Evolutionary conservation across 2,797 vertebrate species (phyloP).

Genomic region (Zalophus californianus): DNA sequence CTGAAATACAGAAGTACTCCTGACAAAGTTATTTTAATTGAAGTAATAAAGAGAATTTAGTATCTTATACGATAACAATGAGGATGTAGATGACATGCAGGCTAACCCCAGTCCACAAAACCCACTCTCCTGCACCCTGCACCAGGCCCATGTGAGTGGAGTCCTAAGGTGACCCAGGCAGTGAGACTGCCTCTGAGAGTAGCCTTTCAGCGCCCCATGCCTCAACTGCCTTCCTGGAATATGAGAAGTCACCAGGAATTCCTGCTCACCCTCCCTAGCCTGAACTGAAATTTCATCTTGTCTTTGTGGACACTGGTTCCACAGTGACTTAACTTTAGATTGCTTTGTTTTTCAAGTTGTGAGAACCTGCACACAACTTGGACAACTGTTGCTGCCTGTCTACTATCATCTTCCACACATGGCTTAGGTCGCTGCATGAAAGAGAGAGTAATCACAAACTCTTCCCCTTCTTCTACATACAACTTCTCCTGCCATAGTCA

Average conservation of each 20-base stretch:
- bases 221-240: not conserved
- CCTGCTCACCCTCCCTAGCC: not conserved
- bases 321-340: not conserved
- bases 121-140: not conserved
- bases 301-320: not conserved
- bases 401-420: not conserved
- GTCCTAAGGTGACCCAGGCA: not conserved
- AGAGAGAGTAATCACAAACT: not conserved
- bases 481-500: not conserved
- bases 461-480: not conserved
- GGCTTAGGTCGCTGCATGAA: not conserved
- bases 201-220: not conserved
- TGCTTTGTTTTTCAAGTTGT: not conserved
- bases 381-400: not conserved
- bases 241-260: not conserved
- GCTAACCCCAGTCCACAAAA: not conserved
- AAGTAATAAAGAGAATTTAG: not conserved
- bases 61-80: not conserved
- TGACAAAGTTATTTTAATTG: not conserved
- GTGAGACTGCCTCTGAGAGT: not conserved
- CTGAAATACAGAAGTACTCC: slow-evolving; percentile 26
- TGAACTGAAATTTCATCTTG: not conserved
- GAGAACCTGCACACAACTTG: not conserved
- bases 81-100: not conserved
- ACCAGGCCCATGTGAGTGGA: not conserved